Conservation (phyloP, 2,113 vertebrate genomes). For the Dasyornis broadbenti region DNA sequence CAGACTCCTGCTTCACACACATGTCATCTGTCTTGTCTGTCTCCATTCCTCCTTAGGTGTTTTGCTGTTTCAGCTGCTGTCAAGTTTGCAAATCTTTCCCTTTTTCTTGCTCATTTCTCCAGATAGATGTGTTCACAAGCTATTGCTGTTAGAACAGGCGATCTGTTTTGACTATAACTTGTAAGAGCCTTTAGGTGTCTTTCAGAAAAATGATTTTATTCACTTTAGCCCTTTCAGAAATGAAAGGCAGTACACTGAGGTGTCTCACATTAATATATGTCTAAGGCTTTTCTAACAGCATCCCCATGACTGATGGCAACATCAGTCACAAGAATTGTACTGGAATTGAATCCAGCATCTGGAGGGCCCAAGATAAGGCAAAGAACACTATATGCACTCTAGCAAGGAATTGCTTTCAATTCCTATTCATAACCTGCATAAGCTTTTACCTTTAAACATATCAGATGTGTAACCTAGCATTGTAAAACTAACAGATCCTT, state of each 20-base stretch:
- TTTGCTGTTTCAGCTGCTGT: background rate
- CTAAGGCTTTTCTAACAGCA: background rate
- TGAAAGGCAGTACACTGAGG: background rate
- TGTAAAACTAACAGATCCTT: background rate
- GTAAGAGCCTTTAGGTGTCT: background rate
- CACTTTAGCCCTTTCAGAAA: background rate
- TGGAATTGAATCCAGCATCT: background rate
- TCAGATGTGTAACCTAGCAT: background rate
- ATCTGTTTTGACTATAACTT: background rate
- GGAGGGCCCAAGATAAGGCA: background rate
- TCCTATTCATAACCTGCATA: background rate
- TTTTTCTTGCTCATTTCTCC: background rate
- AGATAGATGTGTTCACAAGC: background rate
- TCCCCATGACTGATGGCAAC: background rate
- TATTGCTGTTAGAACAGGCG: background rate
- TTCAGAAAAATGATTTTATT: background rate
- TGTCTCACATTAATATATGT: background rate
- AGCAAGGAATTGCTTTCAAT: background rate
- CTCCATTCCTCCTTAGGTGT: background rate
- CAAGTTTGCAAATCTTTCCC: background rate
- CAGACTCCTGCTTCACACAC: background rate
- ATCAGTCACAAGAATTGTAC: background rate
- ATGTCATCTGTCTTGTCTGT: background rate
- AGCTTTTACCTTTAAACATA: background rate
- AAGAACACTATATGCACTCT: background rate